These are phyloP conservation scores for Epistrophella euchroma DNA, from an alignment of 2,888 invertebrate genomes.

Conservation along the genomic window DNA sequence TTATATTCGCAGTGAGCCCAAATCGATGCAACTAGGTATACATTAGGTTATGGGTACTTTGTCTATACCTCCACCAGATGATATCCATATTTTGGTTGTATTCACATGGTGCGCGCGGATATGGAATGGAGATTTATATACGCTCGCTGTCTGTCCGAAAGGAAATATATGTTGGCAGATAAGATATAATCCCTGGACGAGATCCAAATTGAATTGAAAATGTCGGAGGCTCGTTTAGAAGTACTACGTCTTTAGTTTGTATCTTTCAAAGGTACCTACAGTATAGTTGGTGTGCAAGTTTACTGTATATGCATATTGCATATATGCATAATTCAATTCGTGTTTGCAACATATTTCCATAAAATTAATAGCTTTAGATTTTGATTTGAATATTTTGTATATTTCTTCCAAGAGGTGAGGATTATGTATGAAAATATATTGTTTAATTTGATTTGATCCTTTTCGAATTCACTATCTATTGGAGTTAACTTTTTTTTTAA, in stretches of 20 bases:
- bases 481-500: neutral
- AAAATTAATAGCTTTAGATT: constrained; percentile 35
- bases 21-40: neutral
- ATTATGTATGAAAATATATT: neutral
- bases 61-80: constrained; percentile 2
- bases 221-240: constrained; percentile 32
- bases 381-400: neutral
- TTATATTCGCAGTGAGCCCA: constrained; percentile 2
- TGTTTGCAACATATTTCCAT: constrained; percentile 40
- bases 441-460: neutral
- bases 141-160: constrained; percentile 49
- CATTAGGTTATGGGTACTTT: neutral
- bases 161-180: constrained; percentile 67
- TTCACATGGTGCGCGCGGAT: constrained; percentile 1
- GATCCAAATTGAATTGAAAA: constrained; percentile 63
- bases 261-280: neutral
- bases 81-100: constrained; percentile 55
- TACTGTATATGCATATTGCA: neutral
- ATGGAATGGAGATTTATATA: constrained; percentile 56
- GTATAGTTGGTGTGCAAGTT: neutral
- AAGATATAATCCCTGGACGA: constrained; percentile 57
- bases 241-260: constrained; percentile 23
- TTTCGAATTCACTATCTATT: neutral
- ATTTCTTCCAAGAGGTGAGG: neutral
- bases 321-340: constrained; percentile 15